These are phyloP conservation scores for Zapornia atra DNA, from an alignment of 2,113 vertebrate species.

Conservation along the genomic window DNA sequence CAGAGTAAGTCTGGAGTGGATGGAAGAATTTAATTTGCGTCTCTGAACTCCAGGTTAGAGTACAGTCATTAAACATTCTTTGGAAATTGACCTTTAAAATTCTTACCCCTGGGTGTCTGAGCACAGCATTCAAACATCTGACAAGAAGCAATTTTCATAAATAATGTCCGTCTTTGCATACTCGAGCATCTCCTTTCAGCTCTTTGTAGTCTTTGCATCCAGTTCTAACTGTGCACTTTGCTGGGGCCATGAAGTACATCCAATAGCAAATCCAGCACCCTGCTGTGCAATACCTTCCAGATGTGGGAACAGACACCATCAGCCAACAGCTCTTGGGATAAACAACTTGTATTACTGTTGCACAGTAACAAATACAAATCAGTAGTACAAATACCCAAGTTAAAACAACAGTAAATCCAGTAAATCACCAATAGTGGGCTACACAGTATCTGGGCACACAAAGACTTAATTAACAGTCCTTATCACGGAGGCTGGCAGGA, in stretches of 20 bases:
- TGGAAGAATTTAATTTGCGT: neutral
- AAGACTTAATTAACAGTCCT: accelerated
- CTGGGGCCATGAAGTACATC: neutral
- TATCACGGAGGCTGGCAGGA: neutral
- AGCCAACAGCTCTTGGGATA: neutral
- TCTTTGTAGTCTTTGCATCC: neutral
- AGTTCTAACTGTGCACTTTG: neutral
- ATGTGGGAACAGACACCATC: neutral
- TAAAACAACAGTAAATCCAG: neutral
- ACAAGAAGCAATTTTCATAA: neutral
- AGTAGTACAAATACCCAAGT: neutral
- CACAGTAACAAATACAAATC: neutral
- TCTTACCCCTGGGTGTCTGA: neutral
- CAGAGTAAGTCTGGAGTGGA: neutral
- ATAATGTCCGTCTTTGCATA: neutral
- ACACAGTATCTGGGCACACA: neutral
- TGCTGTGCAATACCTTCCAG: neutral
- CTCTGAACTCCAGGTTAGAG: neutral
- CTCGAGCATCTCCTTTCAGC: neutral
- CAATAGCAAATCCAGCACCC: neutral
- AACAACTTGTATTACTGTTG: neutral
- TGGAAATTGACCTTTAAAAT: neutral
- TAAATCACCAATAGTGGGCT: neutral
- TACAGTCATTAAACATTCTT: neutral
- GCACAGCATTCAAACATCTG: neutral